Evolutionary conservation across 2,888 invertebrate species (phyloP), one percentile per base, ranked within the genome.

Genomic region (Torymus auratus): DNA sequence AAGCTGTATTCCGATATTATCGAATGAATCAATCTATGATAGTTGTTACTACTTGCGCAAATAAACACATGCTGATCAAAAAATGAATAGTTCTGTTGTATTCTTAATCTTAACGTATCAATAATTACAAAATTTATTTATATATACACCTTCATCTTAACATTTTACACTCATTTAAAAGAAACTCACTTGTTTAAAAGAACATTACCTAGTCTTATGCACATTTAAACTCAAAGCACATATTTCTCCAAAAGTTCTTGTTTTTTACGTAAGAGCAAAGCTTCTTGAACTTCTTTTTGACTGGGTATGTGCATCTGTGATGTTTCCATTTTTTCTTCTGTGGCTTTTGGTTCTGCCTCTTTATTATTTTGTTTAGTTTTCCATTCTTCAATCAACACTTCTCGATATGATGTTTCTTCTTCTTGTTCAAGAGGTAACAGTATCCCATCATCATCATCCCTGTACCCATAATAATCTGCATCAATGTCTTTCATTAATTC

Each of bases 401-500:
- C 92, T 60, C 93, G 92, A 0, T 93, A 94, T 88, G 93, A 92
- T 87, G 94, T 94, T 92, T 98, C 98, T 53, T 94, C 94, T 82
- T 94, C 94, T 84, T 94, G 93, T 91, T 99, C 99, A 3, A 98
- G 89, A 0, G 99, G 99, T 83, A 97, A 92, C 64, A 99, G 92
- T 72, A 99, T 94, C 0, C 99, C 99, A 91, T 99, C 99, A 88
- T 99, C 99, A 87, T 99, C 99, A 91, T 99, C 99, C 86, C 98
- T 92, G 91, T 98, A 99, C 0, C 99, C 99, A 91, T 99, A 99
- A 92, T 99, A 99, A 91, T 98, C 98, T 0, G 99, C 99, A 92
- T 99, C 99, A 58, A 99, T 97, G 88, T 99, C 96, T 85, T 97
- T 96, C 98, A 99, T 99, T 71, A 99, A 93, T 90, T 99, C 99